Percentiles rank a stretch among this genome's conserved stretches.
Conservation (phyloP, 1,140 invertebrate genomes). For the Drusus annulatus region DNA sequence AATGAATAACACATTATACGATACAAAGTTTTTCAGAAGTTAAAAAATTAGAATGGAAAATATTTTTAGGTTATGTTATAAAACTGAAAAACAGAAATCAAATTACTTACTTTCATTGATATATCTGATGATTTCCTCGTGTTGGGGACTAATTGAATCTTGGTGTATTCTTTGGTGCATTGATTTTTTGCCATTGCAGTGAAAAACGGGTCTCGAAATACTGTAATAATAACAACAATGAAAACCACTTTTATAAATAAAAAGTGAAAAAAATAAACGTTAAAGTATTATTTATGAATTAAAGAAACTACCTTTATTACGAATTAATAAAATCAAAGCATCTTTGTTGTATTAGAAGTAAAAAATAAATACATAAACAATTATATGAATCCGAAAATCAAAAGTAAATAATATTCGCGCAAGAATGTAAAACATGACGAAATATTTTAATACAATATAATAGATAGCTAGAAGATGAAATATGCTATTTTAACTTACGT, state of each 20-base stretch:
- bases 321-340: too few relatives aligned
- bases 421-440: too few relatives aligned
- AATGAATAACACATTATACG: too few relatives aligned
- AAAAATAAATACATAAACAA: slow-evolving; percentile 1
- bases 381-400: neutral
- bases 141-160: slow-evolving; percentile 79
- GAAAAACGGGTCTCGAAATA: slow-evolving; percentile 80
- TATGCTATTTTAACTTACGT: slow-evolving; percentile 67
- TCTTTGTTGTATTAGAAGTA: neutral
- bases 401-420: neutral
- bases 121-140: slow-evolving; percentile 83
- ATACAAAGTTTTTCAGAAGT: too few relatives aligned
- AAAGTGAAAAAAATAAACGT: neutral
- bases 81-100: neutral
- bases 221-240: slow-evolving; percentile 64
- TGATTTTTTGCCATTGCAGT: slow-evolving; percentile 80
- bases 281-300: too few relatives aligned
- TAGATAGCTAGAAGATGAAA: neutral
- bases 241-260: neutral
- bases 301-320: too few relatives aligned
- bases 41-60: too few relatives aligned
- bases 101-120: slow-evolving; percentile 79
- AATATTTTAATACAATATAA: neutral
- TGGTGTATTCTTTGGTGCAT: slow-evolving; percentile 75
- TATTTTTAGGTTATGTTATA: neutral